These are phyloP conservation scores for Drosophila santomea DNA, from an alignment of 1,140 invertebrate species.

Conservation along the genomic window DNA sequence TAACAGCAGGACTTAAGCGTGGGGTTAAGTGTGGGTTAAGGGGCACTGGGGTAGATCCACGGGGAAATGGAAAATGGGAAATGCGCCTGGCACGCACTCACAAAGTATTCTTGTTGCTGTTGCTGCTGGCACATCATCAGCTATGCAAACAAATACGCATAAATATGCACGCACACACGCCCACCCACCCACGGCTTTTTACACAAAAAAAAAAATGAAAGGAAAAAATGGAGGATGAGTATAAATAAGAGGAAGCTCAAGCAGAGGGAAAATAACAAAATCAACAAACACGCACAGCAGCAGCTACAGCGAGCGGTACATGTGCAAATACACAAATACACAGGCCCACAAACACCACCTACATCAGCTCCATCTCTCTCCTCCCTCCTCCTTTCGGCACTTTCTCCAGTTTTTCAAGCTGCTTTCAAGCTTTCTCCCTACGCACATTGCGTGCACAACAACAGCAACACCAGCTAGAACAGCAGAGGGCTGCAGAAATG, in stretches of 20 bases:
- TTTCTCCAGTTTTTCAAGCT: background rate
- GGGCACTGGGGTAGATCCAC: background rate
- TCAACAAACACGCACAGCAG: conserved; percentile 59
- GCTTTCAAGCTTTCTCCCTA: conserved; percentile 28
- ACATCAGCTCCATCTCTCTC: background rate
- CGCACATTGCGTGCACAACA: conserved; percentile 35
- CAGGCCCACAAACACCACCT: background rate
- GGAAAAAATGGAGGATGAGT: background rate
- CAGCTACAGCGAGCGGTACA: conserved; percentile 17
- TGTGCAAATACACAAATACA: conserved; percentile 31
- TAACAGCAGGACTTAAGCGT: background rate
- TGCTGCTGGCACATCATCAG: conserved; percentile 68
- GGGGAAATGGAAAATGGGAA: conserved; percentile 46
- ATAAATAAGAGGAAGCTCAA: conserved; percentile 19
- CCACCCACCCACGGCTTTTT: conserved; percentile 46
- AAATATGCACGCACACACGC: conserved; percentile 66
- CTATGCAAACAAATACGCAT: conserved; percentile 82
- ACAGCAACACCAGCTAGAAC: conserved; percentile 10
- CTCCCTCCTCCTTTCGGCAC: background rate
- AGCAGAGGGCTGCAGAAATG: conserved; percentile 10
- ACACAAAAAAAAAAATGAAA: conserved; percentile 26
- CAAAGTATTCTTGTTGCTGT: conserved; percentile 53
- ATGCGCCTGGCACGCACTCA: conserved; percentile 56
- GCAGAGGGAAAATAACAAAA: conserved; percentile 43
- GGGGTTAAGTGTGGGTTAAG: conserved; percentile 8